These are phyloP conservation scores for Emys orbicularis DNA, from an alignment of 2,797 vertebrate genomes.

Conservation along the genomic window DNA sequence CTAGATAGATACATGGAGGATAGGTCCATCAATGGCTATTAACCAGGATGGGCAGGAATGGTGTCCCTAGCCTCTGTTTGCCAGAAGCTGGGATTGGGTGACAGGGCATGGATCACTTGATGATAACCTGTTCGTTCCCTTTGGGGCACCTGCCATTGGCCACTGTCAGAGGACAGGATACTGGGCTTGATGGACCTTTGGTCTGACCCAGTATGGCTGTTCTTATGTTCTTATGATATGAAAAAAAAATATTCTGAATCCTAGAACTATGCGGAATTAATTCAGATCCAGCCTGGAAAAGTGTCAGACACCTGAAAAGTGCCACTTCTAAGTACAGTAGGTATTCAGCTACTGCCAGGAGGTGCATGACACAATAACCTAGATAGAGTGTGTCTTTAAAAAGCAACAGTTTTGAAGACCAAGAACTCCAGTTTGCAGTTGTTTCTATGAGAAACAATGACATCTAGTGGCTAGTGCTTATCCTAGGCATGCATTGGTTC, in stretches of 20 bases:
- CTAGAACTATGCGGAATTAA: conserved; percentile 43
- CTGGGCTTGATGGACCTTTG: no score
- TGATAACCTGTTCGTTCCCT: no score
- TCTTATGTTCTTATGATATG: no score
- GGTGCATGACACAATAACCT: rapidly evolving
- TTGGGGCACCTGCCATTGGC: no score
- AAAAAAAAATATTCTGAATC: not conserved
- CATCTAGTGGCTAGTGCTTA: rapidly evolving
- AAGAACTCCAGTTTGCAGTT: not conserved
- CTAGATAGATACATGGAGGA: no score
- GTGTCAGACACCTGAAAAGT: not conserved
- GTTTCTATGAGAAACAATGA: not conserved
- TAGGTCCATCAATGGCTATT: no score
- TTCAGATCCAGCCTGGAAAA: not conserved
- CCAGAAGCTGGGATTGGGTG: no score
- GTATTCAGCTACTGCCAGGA: conserved; percentile 5
- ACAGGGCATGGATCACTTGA: no score
- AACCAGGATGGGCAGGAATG: no score
- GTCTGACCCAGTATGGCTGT: no score
- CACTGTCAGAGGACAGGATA: no score
- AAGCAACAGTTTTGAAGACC: not conserved
- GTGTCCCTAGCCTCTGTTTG: no score
- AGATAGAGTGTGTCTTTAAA: not conserved
- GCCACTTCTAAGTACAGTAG: not conserved
- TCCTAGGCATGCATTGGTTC: not conserved